These are phyloP conservation scores for Clostera curtula DNA, from an alignment of 2,888 invertebrate genomes.

Conservation along the genomic window DNA sequence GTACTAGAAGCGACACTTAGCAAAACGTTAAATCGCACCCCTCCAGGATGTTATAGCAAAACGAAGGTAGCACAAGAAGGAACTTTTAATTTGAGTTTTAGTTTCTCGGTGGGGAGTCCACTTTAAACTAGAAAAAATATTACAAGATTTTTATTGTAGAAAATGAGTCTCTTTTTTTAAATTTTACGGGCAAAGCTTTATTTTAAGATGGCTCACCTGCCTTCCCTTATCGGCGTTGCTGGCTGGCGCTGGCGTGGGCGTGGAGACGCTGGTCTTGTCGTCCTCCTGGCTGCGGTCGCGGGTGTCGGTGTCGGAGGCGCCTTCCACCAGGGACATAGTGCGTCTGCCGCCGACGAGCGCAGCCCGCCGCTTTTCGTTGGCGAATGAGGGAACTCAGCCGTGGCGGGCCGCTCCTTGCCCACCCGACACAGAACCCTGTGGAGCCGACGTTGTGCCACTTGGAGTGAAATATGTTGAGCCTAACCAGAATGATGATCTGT, in stretches of 20 bases:
- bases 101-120: no score
- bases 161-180: no score
- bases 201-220: slow-evolving; percentile 22
- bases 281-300: slow-evolving; percentile 24
- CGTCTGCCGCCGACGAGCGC: slow-evolving; percentile 44
- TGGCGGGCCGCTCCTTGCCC: slow-evolving; percentile 46
- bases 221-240: slow-evolving; percentile 29
- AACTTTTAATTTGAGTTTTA: no score
- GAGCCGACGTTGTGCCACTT: slow-evolving; percentile 25
- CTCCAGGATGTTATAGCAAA: no score
- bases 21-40: no score
- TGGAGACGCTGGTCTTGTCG: slow-evolving; percentile 19
- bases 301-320: slow-evolving; percentile 57
- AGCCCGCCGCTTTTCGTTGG: slow-evolving; percentile 43
- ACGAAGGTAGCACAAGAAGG: no score
- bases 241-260: slow-evolving; percentile 17
- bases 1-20: no score
- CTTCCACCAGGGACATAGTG: slow-evolving; percentile 68
- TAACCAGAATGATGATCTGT: no score
- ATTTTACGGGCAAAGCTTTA: no score
- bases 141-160: background rate
- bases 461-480: background rate
- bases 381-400: slow-evolving; percentile 47
- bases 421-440: slow-evolving; percentile 12
- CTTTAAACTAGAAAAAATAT: background rate